Conservation (phyloP, 2,888 invertebrate genomes). For the Synergus laeviventris region DNA sequence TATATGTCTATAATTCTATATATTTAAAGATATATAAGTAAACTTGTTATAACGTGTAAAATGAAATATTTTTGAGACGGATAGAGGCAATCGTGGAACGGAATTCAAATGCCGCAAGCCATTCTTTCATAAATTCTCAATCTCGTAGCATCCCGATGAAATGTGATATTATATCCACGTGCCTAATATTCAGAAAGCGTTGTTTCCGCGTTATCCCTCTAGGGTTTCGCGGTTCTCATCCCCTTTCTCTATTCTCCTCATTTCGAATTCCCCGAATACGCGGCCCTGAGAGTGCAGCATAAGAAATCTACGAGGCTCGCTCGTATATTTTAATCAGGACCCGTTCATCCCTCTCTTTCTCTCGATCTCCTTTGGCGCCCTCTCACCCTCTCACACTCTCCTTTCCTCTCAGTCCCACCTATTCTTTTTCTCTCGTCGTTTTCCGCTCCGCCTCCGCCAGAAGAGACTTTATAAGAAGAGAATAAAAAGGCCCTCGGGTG, state of each 20-base stretch:
- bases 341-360: slow-evolving; percentile 42
- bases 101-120: slow-evolving; percentile 48
- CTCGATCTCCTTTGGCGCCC: slow-evolving; percentile 23
- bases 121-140: slow-evolving; percentile 52
- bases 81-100: slow-evolving; percentile 43
- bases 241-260: slow-evolving; percentile 57
- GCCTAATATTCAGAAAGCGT: slow-evolving; percentile 59
- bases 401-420: slow-evolving; percentile 30
- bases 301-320: slow-evolving; percentile 64
- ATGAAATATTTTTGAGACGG: neutral
- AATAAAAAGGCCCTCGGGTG: slow-evolving; percentile 64
- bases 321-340: slow-evolving; percentile 74
- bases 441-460: slow-evolving; percentile 51
- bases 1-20: too few species aligned
- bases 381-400: slow-evolving; percentile 4
- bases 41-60: neutral
- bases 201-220: slow-evolving; percentile 52
- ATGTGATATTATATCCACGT: slow-evolving; percentile 55
- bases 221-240: slow-evolving; percentile 43
- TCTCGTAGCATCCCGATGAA: slow-evolving; percentile 48
- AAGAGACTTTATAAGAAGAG: slow-evolving; percentile 57
- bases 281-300: slow-evolving; percentile 60
- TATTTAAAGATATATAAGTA: neutral
- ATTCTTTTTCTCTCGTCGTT: slow-evolving; percentile 53
- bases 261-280: slow-evolving; percentile 73